These are phyloP conservation scores for Dendrolimus pini DNA, from an alignment of 2,888 invertebrate genomes.

Conservation along the genomic window DNA sequence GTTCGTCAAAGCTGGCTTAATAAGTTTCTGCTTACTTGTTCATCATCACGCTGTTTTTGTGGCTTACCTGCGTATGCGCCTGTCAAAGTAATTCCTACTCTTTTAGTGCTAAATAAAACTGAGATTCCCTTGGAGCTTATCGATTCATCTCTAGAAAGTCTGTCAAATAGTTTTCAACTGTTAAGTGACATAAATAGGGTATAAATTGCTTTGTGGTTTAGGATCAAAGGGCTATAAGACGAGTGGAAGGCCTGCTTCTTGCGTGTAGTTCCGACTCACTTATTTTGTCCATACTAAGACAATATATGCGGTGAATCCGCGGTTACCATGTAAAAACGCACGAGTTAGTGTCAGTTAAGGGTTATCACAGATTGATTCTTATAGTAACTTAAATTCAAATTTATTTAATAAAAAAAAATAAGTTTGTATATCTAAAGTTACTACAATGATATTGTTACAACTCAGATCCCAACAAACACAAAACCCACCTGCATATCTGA, in stretches of 20 bases:
- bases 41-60: slow-evolving; percentile 56
- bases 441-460: too few species aligned
- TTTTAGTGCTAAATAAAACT: background rate
- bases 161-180: slow-evolving; percentile 12
- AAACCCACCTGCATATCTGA: too few species aligned
- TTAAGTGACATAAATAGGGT: slow-evolving; percentile 10
- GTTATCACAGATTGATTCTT: slow-evolving; percentile 19
- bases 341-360: slow-evolving; percentile 25
- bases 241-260: slow-evolving; percentile 49
- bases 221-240: slow-evolving; percentile 39
- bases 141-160: background rate
- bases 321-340: slow-evolving; percentile 45
- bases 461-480: too few species aligned
- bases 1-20: slow-evolving; percentile 58
- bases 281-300: slow-evolving; percentile 69
- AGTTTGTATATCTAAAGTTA: too few species aligned
- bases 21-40: slow-evolving; percentile 63
- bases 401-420: too few species aligned
- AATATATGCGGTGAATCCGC: slow-evolving; percentile 61
- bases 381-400: too few species aligned
- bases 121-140: background rate
- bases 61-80: slow-evolving; percentile 2
- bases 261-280: slow-evolving; percentile 56
- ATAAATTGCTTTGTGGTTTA: slow-evolving; percentile 15
- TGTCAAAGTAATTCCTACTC: background rate